A percentile compares a stretch with the other conserved stretches of the same genome.
Conservation (phyloP, 2,888 invertebrate genomes). For the Tetramorium bicarinatum region DNA sequence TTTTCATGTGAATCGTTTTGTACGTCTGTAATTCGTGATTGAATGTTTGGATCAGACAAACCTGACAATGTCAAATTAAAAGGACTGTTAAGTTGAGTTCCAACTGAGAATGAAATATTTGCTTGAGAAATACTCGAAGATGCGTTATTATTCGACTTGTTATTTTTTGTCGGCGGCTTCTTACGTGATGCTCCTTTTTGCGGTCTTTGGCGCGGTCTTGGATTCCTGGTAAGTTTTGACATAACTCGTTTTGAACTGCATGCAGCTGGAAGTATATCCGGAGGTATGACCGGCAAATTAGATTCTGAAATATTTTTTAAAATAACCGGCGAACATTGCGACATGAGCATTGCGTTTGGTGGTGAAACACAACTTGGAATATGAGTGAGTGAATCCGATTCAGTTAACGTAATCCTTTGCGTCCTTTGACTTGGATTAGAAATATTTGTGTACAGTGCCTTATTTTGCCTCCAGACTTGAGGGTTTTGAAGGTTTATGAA, state of each 20-base stretch:
- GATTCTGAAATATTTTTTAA: too few species aligned
- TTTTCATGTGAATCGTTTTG: neutral
- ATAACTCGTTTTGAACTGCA: constrained; percentile 12
- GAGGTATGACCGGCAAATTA: neutral
- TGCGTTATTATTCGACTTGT: constrained; percentile 8
- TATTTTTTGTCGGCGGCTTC: constrained; percentile 40
- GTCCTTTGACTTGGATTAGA: constrained; percentile 3
- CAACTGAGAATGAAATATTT: neutral
- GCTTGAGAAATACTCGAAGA: neutral
- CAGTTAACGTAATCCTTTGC: neutral
- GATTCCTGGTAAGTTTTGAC: constrained; percentile 50
- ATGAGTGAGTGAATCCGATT: too few species aligned
- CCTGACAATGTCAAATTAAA: neutral
- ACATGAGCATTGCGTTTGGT: neutral
- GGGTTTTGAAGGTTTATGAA: too few species aligned
- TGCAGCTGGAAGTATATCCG: neutral
- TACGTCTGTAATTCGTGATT: neutral
- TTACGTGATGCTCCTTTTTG: constrained; percentile 29
- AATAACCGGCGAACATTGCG: neutral
- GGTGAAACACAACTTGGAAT: neutral
- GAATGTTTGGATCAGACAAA: neutral
- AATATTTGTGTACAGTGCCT: neutral
- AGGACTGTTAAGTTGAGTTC: constrained; percentile 44
- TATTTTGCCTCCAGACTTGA: constrained; percentile 21
- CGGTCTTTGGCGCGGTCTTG: constrained; percentile 19